Conservation (phyloP, 2,888 invertebrate genomes). For the Coremacera marginata region DNA sequence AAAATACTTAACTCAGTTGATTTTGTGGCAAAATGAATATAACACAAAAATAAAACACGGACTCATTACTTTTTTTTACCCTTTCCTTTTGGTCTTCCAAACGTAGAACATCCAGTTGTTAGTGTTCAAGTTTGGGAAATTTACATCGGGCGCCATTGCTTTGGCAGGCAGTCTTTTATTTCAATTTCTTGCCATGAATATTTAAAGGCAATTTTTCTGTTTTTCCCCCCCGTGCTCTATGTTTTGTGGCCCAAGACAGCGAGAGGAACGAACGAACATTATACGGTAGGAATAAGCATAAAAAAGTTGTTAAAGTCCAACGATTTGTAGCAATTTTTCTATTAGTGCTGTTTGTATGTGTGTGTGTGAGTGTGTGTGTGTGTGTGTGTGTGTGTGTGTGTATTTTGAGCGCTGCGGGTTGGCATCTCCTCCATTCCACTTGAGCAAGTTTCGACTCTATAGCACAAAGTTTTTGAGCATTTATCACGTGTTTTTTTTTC, state of each 20-base stretch:
- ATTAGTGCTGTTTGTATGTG: conserved; percentile 50
- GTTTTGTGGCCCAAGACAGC: neutral
- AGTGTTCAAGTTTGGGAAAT: neutral
- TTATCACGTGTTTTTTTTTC: conserved; percentile 1
- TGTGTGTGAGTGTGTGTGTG: neutral
- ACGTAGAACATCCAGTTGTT: neutral
- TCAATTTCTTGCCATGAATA: conserved; percentile 65
- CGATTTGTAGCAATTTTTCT: conserved; percentile 62
- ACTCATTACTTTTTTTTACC: conserved; percentile 1
- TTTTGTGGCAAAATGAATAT: neutral
- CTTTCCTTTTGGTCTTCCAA: neutral
- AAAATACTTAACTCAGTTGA: neutral
- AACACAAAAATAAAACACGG: neutral
- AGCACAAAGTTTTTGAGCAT: conserved; percentile 17
- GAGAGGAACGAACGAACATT: neutral
- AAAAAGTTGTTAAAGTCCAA: conserved; percentile 34
- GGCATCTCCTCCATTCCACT: neutral
- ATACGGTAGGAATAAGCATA: neutral
- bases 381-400: neutral
- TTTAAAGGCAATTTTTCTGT: conserved; percentile 52
- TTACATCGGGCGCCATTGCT: neutral
- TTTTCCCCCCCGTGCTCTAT: neutral
- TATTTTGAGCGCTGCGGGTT: neutral
- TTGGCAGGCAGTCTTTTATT: conserved; percentile 53
- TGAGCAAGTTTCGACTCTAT: neutral